Evolutionary conservation across 2,888 invertebrate species (phyloP), one percentile per base, ranked within the genome.

Genomic region (Lacanobia wlatinum): DNA sequence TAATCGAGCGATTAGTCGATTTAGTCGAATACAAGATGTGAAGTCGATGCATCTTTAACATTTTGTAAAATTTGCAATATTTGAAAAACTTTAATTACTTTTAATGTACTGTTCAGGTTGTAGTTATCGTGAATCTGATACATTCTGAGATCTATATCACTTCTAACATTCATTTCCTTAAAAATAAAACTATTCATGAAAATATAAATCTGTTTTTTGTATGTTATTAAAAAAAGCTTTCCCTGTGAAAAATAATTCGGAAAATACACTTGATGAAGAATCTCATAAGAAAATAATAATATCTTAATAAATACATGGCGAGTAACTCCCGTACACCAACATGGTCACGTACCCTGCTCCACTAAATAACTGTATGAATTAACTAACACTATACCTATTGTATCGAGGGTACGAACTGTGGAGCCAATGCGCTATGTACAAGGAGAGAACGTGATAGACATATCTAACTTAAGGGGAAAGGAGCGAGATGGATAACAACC

Each of bases 191-290:
- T 67, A 55, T 52, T 61, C 46, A 83, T 63, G 48, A 46, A 78
- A 78, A 82, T 77, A 64, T 77, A 56, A 66, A 53, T 48, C 23
- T 56, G 59, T 53, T 48, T 52, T 34, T 18, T 28, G 50, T 62
- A 58, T 16, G 59, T 40, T 28, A 14, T 5, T 14, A 52, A 58
- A 43, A 21, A 23, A 64, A 62, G n/a, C 10, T 8, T 43, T 53
- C 60, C 73, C 83, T 73, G 83, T 53, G 40, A 43, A 58, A 59
- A 73, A 74, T 80, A 80, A 80, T 83, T 79, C 79, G 60, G 66
- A 61, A 79, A 67, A 70, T 82, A 68, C 28, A 69, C 23, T 56
- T 23, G 3, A 28, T 76, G 38, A 46, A 52, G 6, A 63, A 70
- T 78, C 53, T 82, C 61, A 77, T 60, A 82, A 62, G 82, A 53